Percentiles rank a stretch among this genome's conserved stretches.
Evolutionary conservation across 1,140 invertebrate species (phyloP).

Genomic region (Dendroctonus ponderosae): DNA sequence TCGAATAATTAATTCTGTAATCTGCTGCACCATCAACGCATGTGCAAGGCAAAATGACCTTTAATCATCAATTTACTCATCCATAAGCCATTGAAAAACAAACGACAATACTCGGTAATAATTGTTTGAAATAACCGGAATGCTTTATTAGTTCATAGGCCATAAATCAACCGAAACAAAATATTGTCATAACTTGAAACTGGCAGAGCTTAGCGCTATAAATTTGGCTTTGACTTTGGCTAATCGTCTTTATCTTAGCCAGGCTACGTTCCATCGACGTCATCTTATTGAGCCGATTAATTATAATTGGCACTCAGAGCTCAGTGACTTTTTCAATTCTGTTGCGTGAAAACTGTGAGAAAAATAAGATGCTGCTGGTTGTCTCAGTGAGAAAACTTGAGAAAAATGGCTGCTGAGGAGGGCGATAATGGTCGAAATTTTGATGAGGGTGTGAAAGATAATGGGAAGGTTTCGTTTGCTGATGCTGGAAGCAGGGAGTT

Average conservation of each 20-base stretch:
- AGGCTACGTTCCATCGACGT: background rate
- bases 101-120: background rate
- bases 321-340: background rate
- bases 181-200: constrained; percentile 6
- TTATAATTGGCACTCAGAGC: too few relatives aligned
- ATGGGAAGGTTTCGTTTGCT: too few relatives aligned
- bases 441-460: too few relatives aligned
- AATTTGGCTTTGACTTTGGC: constrained; percentile 16
- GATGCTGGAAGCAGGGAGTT: too few relatives aligned
- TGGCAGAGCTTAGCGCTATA: constrained; percentile 15
- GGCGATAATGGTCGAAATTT: too few relatives aligned
- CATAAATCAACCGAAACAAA: constrained; percentile 15
- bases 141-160: constrained; percentile 14
- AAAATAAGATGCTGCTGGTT: background rate
- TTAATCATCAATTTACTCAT: too few relatives aligned
- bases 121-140: constrained; percentile 12
- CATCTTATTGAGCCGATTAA: background rate
- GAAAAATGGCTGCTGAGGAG: too few relatives aligned
- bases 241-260: constrained; percentile 4
- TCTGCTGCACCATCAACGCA: too few relatives aligned
- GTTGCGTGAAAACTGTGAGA: background rate
- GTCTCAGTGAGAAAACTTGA: too few relatives aligned
- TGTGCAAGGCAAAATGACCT: too few relatives aligned
- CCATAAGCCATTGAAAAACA: background rate
- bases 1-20: too few relatives aligned